Conservation (phyloP, 2,113 vertebrate species). For the Oreotrochilus melanogaster region DNA sequence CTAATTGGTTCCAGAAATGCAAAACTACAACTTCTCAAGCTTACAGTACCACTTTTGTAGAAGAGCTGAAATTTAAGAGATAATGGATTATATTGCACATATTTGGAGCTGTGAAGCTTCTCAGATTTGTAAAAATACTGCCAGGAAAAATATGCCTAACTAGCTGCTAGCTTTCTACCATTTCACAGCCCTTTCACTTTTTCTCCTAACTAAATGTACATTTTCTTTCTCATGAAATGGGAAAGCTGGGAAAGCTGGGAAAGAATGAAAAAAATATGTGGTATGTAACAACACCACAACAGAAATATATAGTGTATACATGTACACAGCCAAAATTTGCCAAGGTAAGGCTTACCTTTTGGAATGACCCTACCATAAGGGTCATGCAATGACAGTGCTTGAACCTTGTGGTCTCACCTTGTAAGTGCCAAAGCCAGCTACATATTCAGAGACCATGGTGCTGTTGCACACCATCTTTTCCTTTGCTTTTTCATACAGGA, state of each 20-base stretch:
- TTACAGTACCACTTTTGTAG: neutral
- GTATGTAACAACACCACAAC: rapidly evolving
- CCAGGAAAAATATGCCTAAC: neutral
- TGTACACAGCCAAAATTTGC: neutral
- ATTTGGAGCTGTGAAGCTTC: neutral
- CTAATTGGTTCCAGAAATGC: neutral
- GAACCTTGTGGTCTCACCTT: neutral
- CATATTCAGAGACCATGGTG: neutral
- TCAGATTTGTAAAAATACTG: neutral
- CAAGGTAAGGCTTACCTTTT: neutral
- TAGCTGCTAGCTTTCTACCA: neutral
- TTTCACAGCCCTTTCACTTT: neutral
- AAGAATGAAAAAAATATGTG: neutral
- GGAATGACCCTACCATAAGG: neutral
- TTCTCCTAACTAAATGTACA: neutral
- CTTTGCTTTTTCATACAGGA: neutral
- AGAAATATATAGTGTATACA: neutral
- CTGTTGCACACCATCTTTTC: neutral
- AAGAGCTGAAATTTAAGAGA: neutral
- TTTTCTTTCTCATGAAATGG: neutral
- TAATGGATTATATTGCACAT: neutral
- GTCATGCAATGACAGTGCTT: neutral
- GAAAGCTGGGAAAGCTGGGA: neutral
- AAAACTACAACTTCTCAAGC: neutral
- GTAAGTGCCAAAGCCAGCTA: neutral